Conservation (phyloP, 2,113 vertebrate genomes). For the Tapirus terrestris region DNA sequence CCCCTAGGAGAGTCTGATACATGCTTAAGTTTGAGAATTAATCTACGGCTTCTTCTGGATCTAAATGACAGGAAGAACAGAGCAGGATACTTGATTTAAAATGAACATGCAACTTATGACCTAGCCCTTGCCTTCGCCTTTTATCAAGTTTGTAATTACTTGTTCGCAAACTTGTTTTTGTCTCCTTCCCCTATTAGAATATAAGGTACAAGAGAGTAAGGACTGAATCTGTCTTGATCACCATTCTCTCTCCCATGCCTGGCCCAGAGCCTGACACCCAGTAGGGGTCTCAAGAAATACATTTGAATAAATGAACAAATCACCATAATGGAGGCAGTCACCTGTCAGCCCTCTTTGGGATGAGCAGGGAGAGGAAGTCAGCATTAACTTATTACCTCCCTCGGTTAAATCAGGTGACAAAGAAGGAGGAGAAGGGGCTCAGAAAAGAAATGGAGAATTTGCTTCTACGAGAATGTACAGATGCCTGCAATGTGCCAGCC, state of each 20-base stretch:
- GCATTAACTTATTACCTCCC: neutral
- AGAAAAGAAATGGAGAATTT: neutral
- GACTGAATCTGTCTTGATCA: neutral
- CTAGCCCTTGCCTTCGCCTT: neutral
- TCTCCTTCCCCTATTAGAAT: neutral
- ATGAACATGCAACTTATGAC: neutral
- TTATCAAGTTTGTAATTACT: neutral
- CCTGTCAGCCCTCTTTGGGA: neutral
- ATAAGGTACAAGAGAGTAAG: neutral
- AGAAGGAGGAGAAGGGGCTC: neutral
- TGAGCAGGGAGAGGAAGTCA: neutral
- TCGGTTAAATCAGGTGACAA: neutral
- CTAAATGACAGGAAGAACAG: neutral
- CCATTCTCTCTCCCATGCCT: neutral
- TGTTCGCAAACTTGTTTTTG: neutral
- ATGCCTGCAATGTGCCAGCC: fast-evolving
- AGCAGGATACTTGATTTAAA: neutral
- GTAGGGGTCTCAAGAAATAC: neutral
- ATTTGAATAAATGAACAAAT: neutral
- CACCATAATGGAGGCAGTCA: neutral
- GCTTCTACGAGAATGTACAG: neutral
- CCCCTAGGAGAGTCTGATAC: neutral
- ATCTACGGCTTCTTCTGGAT: neutral
- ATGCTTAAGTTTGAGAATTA: neutral
- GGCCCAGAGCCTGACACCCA: neutral